Base-by-base conservation (phyloP, 64 coral and sea anemone species). In the Porites lutea region DNA sequence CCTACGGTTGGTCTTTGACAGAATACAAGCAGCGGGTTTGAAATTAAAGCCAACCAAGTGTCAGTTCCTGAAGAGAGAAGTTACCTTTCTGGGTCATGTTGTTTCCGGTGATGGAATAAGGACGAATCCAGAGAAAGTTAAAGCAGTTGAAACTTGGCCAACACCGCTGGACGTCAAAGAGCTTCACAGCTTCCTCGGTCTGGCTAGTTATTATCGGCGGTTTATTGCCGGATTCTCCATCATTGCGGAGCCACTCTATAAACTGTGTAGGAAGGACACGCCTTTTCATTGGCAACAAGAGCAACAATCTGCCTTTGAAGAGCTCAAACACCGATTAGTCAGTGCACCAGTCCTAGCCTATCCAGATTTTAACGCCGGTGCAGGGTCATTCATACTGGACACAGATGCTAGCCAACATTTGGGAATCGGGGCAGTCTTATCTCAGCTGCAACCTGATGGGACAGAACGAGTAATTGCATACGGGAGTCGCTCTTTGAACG, bases 31-130 rank as follows among this genome's bases (percentile, higher is more conserved):
- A n/a, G 78, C 58, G 15, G 58, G 87, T 46, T 61, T 89, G 48
- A 61, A 89, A 62, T 55, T 78, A 6, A 89, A 78, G 52, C 87
- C 87, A 49, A 55, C 73, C 46, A 89, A 77, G 52, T 81, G 59
- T n/a, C 87, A 74, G 52, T n/a, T n/a, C n/a, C n/a, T n/a, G n/a
- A n/a, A n/a, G n/a, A n/a, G n/a, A n/a, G n/a, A n/a, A n/a, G n/a
- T n/a, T n/a, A n/a, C n/a, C n/a, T n/a, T n/a, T n/a, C n/a, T n/a
- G n/a, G n/a, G n/a, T n/a, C n/a, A n/a, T n/a, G n/a, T n/a, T n/a
- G n/a, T n/a, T n/a, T n/a, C n/a, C n/a, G n/a, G n/a, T n/a, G n/a
- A n/a, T n/a, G 91, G 82, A 22, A 74, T 92, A 62, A 59, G 49
- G 70, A 82, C 79, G 11, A 82, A 92, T 45, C 68, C 68, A 54